Evolutionary conservation across 2,113 vertebrate genomes (phyloP).

Genomic region (Rhombomys opimus): DNA sequence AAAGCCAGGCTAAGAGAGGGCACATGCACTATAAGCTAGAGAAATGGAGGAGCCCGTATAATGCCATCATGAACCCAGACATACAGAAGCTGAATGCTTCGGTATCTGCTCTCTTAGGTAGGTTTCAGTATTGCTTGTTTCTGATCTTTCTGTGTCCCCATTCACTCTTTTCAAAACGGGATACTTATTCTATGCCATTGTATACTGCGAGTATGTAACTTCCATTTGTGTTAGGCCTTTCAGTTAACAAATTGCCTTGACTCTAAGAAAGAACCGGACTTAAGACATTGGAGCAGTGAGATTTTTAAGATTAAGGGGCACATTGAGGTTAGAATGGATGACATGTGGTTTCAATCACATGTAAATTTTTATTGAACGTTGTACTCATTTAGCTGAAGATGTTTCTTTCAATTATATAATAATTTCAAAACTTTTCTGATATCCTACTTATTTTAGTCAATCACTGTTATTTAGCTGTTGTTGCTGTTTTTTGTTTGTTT

Average conservation of each 20-base stretch:
- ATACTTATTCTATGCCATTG: not conserved
- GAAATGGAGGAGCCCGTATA: no score
- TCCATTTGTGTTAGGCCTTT: no score
- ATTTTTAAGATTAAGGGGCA: not conserved
- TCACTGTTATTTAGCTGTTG: not conserved
- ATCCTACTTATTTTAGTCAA: not conserved
- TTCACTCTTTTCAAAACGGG: not conserved
- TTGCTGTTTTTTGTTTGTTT: not conserved
- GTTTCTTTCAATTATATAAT: not conserved
- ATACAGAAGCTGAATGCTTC: not conserved
- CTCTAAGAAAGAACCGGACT: not conserved
- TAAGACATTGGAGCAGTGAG: not conserved
- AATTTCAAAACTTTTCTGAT: not conserved
- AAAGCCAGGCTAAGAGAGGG: not conserved
- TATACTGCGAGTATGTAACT: not conserved
- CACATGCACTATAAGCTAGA: not conserved
- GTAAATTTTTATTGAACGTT: not conserved
- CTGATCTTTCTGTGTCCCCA: not conserved
- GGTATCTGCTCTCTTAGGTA: not conserved
- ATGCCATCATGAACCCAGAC: not conserved
- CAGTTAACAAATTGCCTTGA: no score
- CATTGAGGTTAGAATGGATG: not conserved
- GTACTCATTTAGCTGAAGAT: not conserved
- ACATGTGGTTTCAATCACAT: not conserved
- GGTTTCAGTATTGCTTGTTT: not conserved